Conservation (phyloP, 2,113 vertebrate genomes). For the Trichechus manatus region DNA sequence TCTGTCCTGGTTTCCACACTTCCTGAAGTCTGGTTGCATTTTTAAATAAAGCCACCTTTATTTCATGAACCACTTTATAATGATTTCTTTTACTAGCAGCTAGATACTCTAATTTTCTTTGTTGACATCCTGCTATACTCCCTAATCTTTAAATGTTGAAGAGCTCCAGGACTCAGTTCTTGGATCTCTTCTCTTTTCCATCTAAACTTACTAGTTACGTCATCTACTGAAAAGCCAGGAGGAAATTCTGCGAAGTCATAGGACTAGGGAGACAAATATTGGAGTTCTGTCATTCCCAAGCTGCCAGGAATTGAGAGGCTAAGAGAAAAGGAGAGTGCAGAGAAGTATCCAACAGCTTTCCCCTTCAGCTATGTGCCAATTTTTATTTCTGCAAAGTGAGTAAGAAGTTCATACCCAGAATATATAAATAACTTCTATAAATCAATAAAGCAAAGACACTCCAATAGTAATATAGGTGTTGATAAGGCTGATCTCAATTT, state of each 20-base stretch:
- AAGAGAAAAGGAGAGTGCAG: not conserved
- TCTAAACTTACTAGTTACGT: not conserved
- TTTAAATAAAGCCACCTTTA: not conserved
- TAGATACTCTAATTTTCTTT: not conserved
- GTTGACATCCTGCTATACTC: not conserved
- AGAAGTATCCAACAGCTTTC: not conserved
- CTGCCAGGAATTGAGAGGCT: not conserved
- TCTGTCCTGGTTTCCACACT: not conserved
- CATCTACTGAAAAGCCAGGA: not conserved
- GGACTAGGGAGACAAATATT: too few relatives aligned
- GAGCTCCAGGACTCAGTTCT: not conserved
- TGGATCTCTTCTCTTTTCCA: not conserved
- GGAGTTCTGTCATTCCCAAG: too few relatives aligned
- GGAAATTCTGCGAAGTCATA: not conserved
- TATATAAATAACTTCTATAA: constrained; percentile 6
- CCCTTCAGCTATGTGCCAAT: not conserved
- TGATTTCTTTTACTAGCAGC: not conserved
- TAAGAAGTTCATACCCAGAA: not conserved
- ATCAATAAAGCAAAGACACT: not conserved
- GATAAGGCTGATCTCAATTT: not conserved
- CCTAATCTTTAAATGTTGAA: not conserved
- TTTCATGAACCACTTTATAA: not conserved
- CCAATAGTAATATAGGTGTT: not conserved
- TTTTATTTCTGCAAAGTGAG: not conserved
- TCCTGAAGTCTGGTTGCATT: not conserved